These are phyloP conservation scores for Amphilophus citrinellus DNA, from an alignment of 2,113 vertebrate species.

Conservation along the genomic window DNA sequence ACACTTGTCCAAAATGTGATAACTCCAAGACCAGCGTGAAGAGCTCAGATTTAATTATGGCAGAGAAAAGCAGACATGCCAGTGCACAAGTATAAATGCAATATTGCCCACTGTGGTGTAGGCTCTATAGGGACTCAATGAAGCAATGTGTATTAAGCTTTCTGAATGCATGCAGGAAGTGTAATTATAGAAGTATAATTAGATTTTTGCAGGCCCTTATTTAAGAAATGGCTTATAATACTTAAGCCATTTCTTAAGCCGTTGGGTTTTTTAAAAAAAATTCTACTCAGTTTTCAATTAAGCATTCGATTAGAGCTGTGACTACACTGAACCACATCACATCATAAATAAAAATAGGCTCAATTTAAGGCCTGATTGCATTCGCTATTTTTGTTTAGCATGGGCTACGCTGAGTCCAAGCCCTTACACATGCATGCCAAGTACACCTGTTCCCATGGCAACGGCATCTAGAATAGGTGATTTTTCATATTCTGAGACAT, in stretches of 20 bases:
- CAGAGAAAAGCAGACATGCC: neutral
- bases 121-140: neutral
- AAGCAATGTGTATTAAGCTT: neutral
- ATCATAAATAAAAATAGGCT: neutral
- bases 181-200: no score
- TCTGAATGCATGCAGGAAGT: neutral
- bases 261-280: no score
- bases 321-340: neutral
- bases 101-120: neutral
- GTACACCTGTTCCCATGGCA: slow-evolving; percentile 52
- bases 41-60: neutral
- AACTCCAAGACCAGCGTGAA: neutral
- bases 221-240: no score
- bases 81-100: neutral
- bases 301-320: neutral
- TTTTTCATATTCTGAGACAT: slow-evolving; percentile 30
- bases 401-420: neutral
- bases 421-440: slow-evolving; percentile 9
- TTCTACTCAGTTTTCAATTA: no score
- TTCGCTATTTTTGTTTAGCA: neutral
- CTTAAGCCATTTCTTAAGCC: no score
- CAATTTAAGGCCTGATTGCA: neutral
- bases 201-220: no score
- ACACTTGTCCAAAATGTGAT: neutral
- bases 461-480: slow-evolving; percentile 21